A percentile compares a stretch with the other conserved stretches of the same genome.
These are phyloP conservation scores for Orthosia incerta DNA, from an alignment of 2,888 invertebrate species.

Conservation along the genomic window DNA sequence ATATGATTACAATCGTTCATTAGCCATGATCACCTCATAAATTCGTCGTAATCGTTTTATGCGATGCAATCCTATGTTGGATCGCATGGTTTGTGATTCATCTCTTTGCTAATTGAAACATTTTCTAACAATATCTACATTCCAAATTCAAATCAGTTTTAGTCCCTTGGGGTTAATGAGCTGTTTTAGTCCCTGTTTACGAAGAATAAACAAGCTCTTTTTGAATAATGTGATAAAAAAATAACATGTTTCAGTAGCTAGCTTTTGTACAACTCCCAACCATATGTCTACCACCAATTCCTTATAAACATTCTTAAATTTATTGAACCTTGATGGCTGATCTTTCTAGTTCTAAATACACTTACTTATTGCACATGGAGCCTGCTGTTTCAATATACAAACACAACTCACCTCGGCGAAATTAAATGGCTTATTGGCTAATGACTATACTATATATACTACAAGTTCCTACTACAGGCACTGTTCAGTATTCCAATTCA, in stretches of 20 bases:
- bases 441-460: background rate
- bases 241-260: background rate
- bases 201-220: no score
- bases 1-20: no score
- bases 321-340: background rate
- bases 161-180: no score
- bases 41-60: no score
- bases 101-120: no score
- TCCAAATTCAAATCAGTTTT: no score
- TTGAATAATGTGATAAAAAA: no score
- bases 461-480: background rate
- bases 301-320: background rate
- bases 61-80: no score
- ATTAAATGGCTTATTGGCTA: background rate
- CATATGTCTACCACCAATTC: background rate
- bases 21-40: no score
- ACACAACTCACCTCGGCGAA: background rate
- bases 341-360: background rate
- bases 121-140: no score
- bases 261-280: background rate
- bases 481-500: constrained; percentile 13
- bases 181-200: no score
- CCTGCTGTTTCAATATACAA: background rate
- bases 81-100: no score
- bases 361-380: background rate